Conservation (phyloP, 2,113 vertebrate species). For the human (Homo sapiens) region DNA sequence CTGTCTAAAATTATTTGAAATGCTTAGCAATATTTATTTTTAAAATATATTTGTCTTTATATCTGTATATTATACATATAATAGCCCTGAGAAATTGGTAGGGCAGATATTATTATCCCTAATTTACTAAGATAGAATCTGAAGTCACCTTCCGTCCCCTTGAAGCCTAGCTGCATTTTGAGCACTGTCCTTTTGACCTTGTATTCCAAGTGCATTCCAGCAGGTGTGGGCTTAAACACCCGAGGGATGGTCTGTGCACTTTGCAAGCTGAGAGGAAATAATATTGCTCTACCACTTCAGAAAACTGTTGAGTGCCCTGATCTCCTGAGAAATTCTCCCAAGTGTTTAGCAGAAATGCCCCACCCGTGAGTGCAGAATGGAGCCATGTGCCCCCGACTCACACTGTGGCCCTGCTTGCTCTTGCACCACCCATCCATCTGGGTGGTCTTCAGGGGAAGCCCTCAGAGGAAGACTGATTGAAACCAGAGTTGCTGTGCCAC, state of each 20-base stretch:
- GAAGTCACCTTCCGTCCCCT: neutral
- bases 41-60: neutral
- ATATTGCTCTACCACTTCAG: neutral
- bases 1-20: neutral
- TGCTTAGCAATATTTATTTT: neutral
- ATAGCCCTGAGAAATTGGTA: neutral
- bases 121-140: neutral
- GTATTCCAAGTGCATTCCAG: neutral
- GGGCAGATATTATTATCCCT: neutral
- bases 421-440: neutral
- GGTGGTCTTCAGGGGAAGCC: conserved; percentile 51
- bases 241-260: neutral
- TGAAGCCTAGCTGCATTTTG: neutral
- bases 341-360: neutral
- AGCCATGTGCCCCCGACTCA: neutral
- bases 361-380: accelerated
- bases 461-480: neutral
- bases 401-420: accelerated
- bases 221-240: neutral
- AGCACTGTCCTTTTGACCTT: neutral
- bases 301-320: neutral
- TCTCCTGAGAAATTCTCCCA: neutral
- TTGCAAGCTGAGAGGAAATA: neutral
- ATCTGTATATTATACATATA: neutral
- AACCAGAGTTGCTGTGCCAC: conserved; percentile 45